These are phyloP conservation scores for Eptesicus fuscus DNA, from an alignment of 2,113 vertebrate genomes.

Conservation along the genomic window DNA sequence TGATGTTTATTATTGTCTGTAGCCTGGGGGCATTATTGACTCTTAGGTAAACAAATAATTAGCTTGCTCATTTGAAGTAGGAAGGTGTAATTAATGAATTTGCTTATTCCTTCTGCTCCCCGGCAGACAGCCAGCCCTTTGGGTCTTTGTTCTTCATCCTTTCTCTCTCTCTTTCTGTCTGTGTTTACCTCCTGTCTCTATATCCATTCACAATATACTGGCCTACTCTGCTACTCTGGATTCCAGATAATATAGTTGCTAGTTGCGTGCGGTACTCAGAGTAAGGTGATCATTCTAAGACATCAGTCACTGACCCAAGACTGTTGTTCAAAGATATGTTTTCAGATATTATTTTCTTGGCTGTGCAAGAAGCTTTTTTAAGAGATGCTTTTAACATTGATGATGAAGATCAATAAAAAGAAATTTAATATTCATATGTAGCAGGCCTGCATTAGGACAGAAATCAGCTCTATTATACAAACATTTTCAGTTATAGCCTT, in stretches of 20 bases:
- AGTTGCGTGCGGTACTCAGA: neutral
- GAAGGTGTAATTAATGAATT: neutral
- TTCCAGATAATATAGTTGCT: neutral
- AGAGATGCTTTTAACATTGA: neutral
- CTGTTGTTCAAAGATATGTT: neutral
- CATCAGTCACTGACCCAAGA: neutral
- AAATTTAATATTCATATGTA: neutral
- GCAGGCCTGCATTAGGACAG: neutral
- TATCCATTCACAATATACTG: neutral
- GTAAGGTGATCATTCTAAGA: neutral
- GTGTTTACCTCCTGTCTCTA: neutral
- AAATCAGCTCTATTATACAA: neutral
- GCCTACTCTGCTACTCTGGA: neutral
- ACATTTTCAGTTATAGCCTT: neutral
- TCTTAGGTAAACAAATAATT: conserved; percentile 31
- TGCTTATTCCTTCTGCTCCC: neutral
- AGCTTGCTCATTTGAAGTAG: conserved; percentile 5
- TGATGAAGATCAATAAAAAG: neutral
- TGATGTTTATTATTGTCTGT: neutral
- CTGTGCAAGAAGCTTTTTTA: neutral
- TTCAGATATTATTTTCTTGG: neutral
- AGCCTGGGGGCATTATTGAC: neutral
- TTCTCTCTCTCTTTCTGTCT: neutral
- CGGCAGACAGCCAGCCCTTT: neutral
- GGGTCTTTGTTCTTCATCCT: neutral